Evolutionary conservation across 2,888 invertebrate species (phyloP).

Genomic region (Syrista parreyssii): DNA sequence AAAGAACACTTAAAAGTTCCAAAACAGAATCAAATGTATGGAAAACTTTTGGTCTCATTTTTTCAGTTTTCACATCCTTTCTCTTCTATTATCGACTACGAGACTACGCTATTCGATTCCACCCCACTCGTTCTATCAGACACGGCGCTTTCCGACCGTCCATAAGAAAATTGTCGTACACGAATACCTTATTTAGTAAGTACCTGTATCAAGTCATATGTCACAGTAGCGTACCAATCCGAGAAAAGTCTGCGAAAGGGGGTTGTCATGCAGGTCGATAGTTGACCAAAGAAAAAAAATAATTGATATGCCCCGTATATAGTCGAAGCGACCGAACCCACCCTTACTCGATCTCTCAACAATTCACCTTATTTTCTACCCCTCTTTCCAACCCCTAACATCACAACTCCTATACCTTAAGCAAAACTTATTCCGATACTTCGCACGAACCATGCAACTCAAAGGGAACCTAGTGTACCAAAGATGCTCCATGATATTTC

Average conservation of each 20-base stretch:
- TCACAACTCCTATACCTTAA: background rate
- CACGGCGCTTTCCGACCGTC: conserved; percentile 15
- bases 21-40: too few relatives aligned
- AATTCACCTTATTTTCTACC: background rate
- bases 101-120: background rate
- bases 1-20: too few relatives aligned
- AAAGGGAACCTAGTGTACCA: background rate
- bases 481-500: background rate
- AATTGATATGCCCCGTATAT: conserved; percentile 27
- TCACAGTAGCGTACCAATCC: background rate
- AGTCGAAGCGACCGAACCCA: background rate
- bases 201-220: conserved; percentile 34
- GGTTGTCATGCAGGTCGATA: conserved; percentile 24
- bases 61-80: background rate
- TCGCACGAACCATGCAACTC: background rate
- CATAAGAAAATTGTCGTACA: conserved; percentile 57
- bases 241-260: background rate
- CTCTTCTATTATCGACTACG: background rate
- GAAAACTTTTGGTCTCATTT: background rate
- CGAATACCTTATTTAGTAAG: conserved; percentile 53
- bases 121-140: conserved; percentile 1
- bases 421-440: background rate
- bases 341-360: background rate
- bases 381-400: too few relatives aligned
- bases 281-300: conserved; percentile 27